Percentiles rank a stretch among this genome's conserved stretches.
Evolutionary conservation across 1,140 invertebrate species (phyloP).

Genomic region (Sarcophaga bullata): DNA sequence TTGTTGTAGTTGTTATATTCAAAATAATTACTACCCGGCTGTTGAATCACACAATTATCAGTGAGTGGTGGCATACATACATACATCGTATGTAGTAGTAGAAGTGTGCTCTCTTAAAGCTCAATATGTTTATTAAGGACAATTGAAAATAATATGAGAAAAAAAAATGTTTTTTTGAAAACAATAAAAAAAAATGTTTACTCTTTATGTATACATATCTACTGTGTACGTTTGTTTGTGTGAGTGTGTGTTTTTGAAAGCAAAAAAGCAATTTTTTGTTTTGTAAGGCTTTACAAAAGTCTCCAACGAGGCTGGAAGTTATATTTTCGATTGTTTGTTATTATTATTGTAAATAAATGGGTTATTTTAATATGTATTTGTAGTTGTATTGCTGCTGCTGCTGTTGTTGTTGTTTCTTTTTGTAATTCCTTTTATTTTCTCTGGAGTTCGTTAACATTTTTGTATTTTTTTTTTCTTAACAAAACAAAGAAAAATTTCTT

Average conservation of each 20-base stretch:
- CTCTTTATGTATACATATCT: too few species aligned
- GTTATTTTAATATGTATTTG: not conserved
- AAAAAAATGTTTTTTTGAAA: too few species aligned
- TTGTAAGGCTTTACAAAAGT: not conserved
- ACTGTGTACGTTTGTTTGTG: not conserved
- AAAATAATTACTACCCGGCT: too few species aligned
- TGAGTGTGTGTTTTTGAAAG: not conserved
- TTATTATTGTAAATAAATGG: slow-evolving; percentile 6
- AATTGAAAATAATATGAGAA: too few species aligned
- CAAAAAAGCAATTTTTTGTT: not conserved
- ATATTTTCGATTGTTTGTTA: not conserved
- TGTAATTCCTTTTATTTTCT: not conserved
- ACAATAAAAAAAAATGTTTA: too few species aligned
- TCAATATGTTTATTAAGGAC: too few species aligned
- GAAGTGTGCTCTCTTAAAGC: too few species aligned
- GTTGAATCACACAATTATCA: too few species aligned
- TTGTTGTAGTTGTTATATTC: too few species aligned
- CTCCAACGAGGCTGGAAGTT: not conserved
- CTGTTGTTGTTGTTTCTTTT: not conserved
- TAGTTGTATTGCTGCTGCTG: not conserved
- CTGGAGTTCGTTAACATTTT: slow-evolving; percentile 9
- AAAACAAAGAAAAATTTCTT: too few species aligned
- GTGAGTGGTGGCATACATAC: too few species aligned
- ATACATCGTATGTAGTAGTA: too few species aligned
- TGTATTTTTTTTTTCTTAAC: not conserved